phyloP scores from a whole-genome alignment of 2,797 vertebrate genomes.

The Intellagama lesueurii region DNA sequence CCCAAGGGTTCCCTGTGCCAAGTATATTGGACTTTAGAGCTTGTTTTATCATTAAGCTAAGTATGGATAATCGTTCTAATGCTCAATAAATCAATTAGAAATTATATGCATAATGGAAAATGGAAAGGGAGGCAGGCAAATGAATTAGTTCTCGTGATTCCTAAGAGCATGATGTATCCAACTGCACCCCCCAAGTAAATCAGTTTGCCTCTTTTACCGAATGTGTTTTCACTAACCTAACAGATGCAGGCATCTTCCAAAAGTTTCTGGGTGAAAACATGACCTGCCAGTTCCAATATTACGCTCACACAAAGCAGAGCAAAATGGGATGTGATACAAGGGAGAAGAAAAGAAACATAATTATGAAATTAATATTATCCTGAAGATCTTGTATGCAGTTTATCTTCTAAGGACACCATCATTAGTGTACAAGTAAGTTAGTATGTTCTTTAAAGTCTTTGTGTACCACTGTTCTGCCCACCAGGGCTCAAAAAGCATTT shows the following conservation, averaged over 20 bases:
- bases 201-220: background rate
- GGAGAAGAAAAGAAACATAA: background rate
- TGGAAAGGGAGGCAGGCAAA: slow-evolving; percentile 59
- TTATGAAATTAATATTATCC: background rate
- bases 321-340: background rate
- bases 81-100: slow-evolving; percentile 76
- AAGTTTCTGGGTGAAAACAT: background rate
- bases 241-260: background rate
- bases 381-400: background rate
- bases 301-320: background rate
- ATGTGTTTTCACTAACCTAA: background rate
- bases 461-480: no score
- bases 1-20: slow-evolving; percentile 61
- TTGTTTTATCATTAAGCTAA: slow-evolving; percentile 74
- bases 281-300: background rate
- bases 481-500: no score
- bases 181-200: background rate
- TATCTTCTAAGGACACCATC: background rate
- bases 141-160: slow-evolving; percentile 58
- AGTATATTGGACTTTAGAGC: slow-evolving; percentile 67
- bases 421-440: background rate
- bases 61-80: slow-evolving; percentile 75
- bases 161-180: slow-evolving; percentile 42
- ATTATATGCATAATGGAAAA: slow-evolving; percentile 72
- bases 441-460: no score